Evolutionary conservation across 2,888 invertebrate genomes (phyloP).

Genomic region (Phorcus lineatus): DNA sequence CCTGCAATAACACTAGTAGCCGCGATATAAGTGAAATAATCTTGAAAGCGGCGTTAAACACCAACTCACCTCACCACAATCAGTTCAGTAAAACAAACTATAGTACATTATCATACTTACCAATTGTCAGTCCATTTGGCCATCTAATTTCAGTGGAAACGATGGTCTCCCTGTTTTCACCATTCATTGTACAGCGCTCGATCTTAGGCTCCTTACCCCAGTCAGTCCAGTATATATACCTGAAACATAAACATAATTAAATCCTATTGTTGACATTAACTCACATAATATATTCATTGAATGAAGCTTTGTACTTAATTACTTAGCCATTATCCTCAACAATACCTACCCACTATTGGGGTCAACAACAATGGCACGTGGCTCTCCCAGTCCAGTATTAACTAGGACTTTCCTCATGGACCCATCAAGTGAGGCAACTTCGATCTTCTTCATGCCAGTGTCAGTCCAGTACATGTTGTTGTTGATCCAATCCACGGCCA

Average conservation of each 20-base stretch:
- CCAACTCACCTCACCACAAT: too few relatives aligned
- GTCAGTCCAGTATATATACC: conserved; percentile 99
- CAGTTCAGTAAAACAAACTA: too few relatives aligned
- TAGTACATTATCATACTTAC: too few relatives aligned
- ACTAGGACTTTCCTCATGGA: conserved; percentile 92
- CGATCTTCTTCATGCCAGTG: conserved; percentile 93
- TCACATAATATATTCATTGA: too few relatives aligned
- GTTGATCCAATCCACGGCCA: conserved; percentile 99
- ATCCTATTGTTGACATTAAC: too few relatives aligned
- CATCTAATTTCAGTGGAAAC: conserved; percentile 90
- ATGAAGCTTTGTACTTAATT: too few relatives aligned
- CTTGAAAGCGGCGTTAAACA: too few relatives aligned
- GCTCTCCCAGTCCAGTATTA: conserved; percentile 87
- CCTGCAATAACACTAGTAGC: too few relatives aligned
- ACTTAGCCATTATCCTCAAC: too few relatives aligned
- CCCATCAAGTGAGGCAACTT: conserved; percentile 90
- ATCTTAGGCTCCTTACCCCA: conserved; percentile 96
- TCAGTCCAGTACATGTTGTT: conserved; percentile 92
- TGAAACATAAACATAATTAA: conserved; percentile 70
- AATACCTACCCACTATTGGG: conserved; percentile 63
- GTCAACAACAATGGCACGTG: conserved; percentile 76
- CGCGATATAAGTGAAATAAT: too few relatives aligned
- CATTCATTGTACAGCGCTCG: conserved; percentile 97
- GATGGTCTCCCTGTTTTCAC: conserved; percentile 87
- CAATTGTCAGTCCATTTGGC: conserved; percentile 95